phyloP scores from a whole-genome alignment of 2,113 vertebrate species.

The Lepisosteus osseus region DNA sequence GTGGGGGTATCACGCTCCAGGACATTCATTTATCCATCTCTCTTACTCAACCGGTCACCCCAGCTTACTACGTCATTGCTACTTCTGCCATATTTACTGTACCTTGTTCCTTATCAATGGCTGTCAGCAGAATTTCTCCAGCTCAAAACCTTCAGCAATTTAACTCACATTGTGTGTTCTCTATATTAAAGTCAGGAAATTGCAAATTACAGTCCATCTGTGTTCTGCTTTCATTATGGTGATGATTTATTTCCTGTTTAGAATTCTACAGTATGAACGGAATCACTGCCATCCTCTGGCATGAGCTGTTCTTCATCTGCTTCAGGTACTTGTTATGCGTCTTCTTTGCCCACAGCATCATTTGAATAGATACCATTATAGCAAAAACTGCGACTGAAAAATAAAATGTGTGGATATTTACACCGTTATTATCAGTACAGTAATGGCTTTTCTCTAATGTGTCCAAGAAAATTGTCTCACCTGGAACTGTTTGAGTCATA shows the following conservation, averaged over 20 bases:
- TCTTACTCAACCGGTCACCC: no score
- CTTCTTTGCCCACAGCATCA: constrained; percentile 21
- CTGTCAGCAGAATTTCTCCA: neutral
- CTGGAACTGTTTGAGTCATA: constrained; percentile 25
- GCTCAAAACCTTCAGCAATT: no score
- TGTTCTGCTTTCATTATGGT: neutral
- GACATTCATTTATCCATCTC: no score
- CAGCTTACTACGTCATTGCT: no score
- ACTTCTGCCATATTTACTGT: no score
- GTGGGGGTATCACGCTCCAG: no score
- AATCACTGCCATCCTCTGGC: constrained; percentile 12
- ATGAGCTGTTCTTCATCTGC: neutral
- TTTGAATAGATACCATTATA: constrained; percentile 16
- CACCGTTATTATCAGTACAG: no score
- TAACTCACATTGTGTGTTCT: neutral
- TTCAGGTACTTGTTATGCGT: constrained; percentile 4
- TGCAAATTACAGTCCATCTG: neutral
- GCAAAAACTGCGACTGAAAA: constrained; percentile 22
- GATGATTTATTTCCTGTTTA: neutral
- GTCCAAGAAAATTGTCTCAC: neutral
- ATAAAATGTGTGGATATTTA: neutral
- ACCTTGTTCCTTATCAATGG: neutral
- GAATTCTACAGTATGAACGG: constrained; percentile 18
- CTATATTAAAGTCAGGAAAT: neutral
- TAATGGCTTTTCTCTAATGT: no score